Evolutionary conservation across 2,113 vertebrate genomes (phyloP).

Genomic region (Cyanoderma ruficeps): DNA sequence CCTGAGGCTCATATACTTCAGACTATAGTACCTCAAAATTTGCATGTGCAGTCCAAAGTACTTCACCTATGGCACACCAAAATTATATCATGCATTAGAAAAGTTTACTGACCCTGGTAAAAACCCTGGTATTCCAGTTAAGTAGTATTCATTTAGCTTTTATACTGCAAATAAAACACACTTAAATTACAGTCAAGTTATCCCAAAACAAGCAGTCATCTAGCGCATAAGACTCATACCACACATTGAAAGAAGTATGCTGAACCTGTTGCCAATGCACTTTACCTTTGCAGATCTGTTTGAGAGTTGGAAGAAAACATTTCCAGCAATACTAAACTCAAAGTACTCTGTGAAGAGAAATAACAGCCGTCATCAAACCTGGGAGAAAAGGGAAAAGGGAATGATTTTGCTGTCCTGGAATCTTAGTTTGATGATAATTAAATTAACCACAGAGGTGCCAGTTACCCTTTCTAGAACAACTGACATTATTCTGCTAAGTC

Average conservation of each 20-base stretch:
- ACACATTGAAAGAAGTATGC: neutral
- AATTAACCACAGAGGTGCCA: neutral
- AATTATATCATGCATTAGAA: neutral
- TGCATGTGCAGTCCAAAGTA: neutral
- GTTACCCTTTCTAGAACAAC: neutral
- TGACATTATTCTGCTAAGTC: neutral
- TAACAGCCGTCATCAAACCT: neutral
- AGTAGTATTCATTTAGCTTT: neutral
- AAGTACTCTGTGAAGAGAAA: neutral
- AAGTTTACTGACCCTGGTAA: neutral
- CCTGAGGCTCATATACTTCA: neutral
- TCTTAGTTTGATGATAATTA: neutral
- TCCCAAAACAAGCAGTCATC: neutral
- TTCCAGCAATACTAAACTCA: neutral
- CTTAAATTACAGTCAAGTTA: neutral
- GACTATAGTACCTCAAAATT: neutral
- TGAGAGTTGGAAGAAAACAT: neutral
- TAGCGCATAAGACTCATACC: neutral
- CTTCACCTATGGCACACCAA: neutral
- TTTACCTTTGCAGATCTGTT: neutral
- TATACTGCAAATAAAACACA: neutral
- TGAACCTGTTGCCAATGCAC: rapidly evolving
- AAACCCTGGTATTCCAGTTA: neutral
- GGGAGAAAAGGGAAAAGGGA: neutral
- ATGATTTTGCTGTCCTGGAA: neutral